Evolutionary conservation across 2,113 vertebrate genomes (phyloP).

Genomic region (Scalopus aquaticus): DNA sequence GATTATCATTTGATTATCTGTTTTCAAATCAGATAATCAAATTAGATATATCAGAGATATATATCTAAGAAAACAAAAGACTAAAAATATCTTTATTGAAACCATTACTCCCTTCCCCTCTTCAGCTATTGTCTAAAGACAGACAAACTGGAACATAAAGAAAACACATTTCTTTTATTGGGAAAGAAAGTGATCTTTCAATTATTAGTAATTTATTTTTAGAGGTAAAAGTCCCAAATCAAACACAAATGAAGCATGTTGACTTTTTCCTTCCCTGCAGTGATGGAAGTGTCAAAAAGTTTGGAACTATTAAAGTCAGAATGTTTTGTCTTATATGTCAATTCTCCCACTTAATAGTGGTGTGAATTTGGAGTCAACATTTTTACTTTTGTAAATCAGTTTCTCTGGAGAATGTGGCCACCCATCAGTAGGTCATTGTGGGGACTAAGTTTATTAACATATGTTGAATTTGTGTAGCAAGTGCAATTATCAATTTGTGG

Average conservation of each 20-base stretch:
- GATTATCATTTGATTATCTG: constrained; percentile 50
- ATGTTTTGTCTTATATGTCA: neutral
- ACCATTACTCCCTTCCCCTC: neutral
- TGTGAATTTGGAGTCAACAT: neutral
- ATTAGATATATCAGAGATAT: neutral
- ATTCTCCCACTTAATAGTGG: neutral
- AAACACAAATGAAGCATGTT: neutral
- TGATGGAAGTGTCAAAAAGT: neutral
- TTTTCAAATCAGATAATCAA: constrained; percentile 45
- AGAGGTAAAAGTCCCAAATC: neutral
- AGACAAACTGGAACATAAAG: neutral
- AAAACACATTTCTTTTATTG: constrained; percentile 17
- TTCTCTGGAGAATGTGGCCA: neutral
- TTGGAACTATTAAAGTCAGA: neutral
- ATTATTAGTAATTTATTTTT: neutral
- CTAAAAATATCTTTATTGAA: constrained; percentile 35
- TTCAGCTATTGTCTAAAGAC: constrained; percentile 16
- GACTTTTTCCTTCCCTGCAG: neutral
- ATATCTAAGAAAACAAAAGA: neutral
- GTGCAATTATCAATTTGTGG: neutral
- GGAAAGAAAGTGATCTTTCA: neutral
- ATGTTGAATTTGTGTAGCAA: neutral
- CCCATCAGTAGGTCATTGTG: too few species aligned
- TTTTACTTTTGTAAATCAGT: neutral
- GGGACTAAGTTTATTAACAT: neutral